Percentiles rank a stretch among this genome's conserved stretches.
Conservation (phyloP, 2,113 vertebrate genomes). For the Dipodomys ordii region DNA sequence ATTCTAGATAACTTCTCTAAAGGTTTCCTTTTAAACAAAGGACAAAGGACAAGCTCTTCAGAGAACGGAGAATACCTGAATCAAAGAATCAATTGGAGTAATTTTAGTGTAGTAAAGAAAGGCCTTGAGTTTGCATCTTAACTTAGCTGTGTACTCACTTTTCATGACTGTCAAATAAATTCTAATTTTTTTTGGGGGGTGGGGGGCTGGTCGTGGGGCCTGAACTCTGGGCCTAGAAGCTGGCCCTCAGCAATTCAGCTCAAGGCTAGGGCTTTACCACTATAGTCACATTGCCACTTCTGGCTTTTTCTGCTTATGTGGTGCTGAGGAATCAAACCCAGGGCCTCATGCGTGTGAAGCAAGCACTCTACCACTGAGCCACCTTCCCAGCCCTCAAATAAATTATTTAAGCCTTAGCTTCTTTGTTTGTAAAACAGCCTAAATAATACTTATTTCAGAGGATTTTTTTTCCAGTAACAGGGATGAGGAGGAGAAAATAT, state of each 20-base stretch:
- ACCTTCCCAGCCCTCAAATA: too few relatives aligned
- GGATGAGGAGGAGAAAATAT: not conserved
- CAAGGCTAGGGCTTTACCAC: too few relatives aligned
- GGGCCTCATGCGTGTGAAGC: too few relatives aligned
- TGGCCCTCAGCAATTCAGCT: too few relatives aligned
- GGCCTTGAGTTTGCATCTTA: not conserved
- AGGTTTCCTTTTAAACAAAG: not conserved
- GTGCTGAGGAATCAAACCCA: too few relatives aligned
- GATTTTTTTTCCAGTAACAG: not conserved
- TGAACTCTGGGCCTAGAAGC: too few relatives aligned
- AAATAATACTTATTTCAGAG: not conserved
- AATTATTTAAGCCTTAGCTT: not conserved
- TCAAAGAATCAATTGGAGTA: not conserved
- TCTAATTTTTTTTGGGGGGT: too few relatives aligned
- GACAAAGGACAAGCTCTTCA: slow-evolving; percentile 15
- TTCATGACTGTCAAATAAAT: not conserved
- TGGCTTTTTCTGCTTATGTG: too few relatives aligned
- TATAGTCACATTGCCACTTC: too few relatives aligned
- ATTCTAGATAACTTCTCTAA: slow-evolving; percentile 39
- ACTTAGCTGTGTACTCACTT: not conserved
- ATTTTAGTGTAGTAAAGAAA: too few relatives aligned
- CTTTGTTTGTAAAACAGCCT: not conserved
- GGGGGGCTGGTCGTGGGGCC: too few relatives aligned
- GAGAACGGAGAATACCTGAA: not conserved
- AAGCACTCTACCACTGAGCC: too few relatives aligned